Conservation (phyloP, 2,113 vertebrate genomes). For the Prunella fulvescens region DNA sequence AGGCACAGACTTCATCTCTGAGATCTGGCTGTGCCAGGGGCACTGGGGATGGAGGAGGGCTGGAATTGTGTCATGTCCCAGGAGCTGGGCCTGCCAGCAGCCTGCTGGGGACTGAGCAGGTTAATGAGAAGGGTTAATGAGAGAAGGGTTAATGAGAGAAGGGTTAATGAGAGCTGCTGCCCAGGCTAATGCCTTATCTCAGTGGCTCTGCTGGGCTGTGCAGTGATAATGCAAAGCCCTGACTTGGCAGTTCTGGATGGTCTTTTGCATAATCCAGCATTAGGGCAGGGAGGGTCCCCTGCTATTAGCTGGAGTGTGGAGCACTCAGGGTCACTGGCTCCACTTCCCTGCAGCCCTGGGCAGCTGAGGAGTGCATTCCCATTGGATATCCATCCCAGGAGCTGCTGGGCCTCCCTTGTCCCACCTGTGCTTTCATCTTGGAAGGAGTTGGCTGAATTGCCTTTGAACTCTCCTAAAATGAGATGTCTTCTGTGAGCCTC, state of each 20-base stretch:
- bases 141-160: neutral
- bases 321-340: neutral
- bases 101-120: neutral
- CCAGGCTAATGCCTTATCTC: neutral
- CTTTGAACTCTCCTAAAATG: neutral
- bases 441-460: neutral
- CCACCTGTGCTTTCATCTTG: neutral
- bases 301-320: neutral
- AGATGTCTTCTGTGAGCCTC: neutral
- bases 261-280: constrained; percentile 24
- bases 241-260: neutral
- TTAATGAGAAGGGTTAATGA: neutral
- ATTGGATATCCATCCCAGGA: neutral
- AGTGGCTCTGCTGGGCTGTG: neutral
- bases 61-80: neutral
- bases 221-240: constrained; percentile 24
- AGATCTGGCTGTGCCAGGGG: neutral
- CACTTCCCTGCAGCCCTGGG: neutral
- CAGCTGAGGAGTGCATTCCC: neutral
- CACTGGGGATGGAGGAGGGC: neutral
- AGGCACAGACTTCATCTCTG: neutral
- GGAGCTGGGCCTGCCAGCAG: no score
- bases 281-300: neutral
- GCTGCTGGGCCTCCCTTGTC: neutral
- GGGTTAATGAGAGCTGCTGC: neutral